Evolutionary conservation across 2,888 invertebrate genomes (phyloP).

Genomic region (Augochlorella aurata): DNA sequence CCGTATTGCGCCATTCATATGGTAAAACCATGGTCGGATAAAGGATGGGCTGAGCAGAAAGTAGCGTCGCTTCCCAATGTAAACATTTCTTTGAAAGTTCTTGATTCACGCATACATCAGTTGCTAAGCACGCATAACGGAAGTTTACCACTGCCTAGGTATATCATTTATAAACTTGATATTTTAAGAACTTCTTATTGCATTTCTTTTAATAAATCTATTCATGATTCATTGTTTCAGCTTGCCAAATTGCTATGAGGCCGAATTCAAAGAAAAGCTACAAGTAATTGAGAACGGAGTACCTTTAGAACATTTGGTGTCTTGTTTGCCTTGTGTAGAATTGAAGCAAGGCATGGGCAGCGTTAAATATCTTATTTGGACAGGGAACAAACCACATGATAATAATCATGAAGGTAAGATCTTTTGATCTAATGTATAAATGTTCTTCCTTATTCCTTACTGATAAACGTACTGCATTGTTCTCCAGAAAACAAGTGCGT

Average conservation of each 20-base stretch:
- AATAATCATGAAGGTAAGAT: constrained; percentile 77
- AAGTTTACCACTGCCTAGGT: constrained; percentile 91
- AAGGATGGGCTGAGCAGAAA: constrained; percentile 90
- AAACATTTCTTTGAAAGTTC: constrained; percentile 84
- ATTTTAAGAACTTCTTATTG: background rate
- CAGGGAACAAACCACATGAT: constrained; percentile 74
- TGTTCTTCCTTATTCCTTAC: background rate
- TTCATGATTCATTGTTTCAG: constrained; percentile 81
- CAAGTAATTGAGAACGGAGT: constrained; percentile 89
- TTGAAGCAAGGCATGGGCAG: constrained; percentile 83
- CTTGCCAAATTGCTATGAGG: constrained; percentile 91
- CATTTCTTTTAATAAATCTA: background rate
- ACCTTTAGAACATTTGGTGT: constrained; percentile 93
- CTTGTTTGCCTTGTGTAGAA: constrained; percentile 90
- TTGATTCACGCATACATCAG: constrained; percentile 86
- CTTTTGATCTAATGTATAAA: background rate
- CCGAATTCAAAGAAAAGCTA: constrained; percentile 86
- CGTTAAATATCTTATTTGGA: constrained; percentile 84
- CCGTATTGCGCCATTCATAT: constrained; percentile 88
- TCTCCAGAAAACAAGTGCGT: constrained; percentile 83
- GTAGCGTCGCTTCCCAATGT: constrained; percentile 86
- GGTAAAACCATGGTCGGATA: constrained; percentile 84
- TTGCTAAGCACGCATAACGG: constrained; percentile 90
- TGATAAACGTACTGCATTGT: background rate
- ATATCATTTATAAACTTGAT: constrained; percentile 56